Evolutionary conservation across 64 coral and sea anemone species (phyloP).

Genomic region (Dendrophyllia cribrosa): DNA sequence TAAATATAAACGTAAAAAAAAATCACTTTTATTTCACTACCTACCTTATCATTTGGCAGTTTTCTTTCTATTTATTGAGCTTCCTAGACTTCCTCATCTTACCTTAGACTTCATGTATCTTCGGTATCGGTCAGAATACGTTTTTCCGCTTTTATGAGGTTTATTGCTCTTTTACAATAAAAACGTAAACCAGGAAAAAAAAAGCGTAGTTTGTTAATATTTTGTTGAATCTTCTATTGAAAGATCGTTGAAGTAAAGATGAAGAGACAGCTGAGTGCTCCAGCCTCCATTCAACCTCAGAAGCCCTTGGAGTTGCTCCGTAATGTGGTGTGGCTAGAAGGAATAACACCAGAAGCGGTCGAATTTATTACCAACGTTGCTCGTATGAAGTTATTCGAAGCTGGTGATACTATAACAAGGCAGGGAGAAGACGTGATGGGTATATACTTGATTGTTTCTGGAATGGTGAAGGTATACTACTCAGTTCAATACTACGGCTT

Average conservation of each 20-base stretch:
- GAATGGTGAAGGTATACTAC: conserved; percentile 90
- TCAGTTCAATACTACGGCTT: background rate
- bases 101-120: no score
- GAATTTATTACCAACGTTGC: conserved; percentile 70
- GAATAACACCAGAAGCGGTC: conserved; percentile 80
- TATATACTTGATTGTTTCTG: conserved; percentile 93
- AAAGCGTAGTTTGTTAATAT: no score
- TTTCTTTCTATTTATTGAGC: no score
- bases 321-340: conserved; percentile 94
- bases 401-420: conserved; percentile 88
- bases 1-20: no score
- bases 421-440: conserved; percentile 91
- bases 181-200: no score
- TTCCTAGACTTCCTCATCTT: no score
- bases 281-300: conserved; percentile 85
- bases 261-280: conserved; percentile 94
- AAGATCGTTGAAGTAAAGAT: conserved; percentile 95
- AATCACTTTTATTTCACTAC: no score
- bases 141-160: no score
- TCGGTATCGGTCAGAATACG: no score
- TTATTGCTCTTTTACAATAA: no score
- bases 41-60: no score
- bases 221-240: background rate
- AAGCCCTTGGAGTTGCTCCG: conserved; percentile 75
- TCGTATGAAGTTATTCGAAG: conserved; percentile 82